A percentile compares a stretch with the other conserved stretches of the same genome.
Evolutionary conservation across 2,888 invertebrate species (phyloP).

Genomic region (Steinernema carpocapsae): DNA sequence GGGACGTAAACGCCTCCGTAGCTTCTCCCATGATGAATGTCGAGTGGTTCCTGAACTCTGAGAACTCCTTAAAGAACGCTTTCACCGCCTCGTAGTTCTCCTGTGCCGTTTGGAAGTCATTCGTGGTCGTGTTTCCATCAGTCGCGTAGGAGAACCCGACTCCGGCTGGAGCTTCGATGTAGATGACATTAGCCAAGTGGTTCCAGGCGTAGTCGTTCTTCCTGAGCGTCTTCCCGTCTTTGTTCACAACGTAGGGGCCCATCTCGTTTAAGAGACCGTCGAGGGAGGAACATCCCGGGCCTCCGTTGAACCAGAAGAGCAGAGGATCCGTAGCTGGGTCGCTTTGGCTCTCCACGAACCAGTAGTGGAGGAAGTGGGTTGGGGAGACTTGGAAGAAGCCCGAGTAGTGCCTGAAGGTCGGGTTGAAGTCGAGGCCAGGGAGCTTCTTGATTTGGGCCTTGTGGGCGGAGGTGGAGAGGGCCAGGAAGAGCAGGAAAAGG

Average conservation of each 20-base stretch:
- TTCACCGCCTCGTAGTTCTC: conserved; percentile 71
- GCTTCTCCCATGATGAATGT: conserved; percentile 72
- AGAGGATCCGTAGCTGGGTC: conserved; percentile 62
- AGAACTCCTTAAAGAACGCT: conserved; percentile 70
- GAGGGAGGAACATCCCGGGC: conserved; percentile 72
- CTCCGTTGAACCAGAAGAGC: conserved; percentile 68
- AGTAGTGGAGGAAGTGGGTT: conserved; percentile 71
- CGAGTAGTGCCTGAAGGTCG: conserved; percentile 66
- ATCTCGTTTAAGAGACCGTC: conserved; percentile 71
- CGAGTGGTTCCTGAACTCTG: conserved; percentile 69
- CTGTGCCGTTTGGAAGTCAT: conserved; percentile 65
- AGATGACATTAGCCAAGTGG: conserved; percentile 71
- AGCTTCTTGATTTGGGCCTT: conserved; percentile 59
- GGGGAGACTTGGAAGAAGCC: conserved; percentile 69
- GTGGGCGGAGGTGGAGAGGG: conserved; percentile 20
- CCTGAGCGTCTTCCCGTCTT: conserved; percentile 63
- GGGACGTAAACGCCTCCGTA: conserved; percentile 71
- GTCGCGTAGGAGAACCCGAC: conserved; percentile 73
- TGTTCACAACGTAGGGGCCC: conserved; percentile 70
- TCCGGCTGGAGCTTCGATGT: conserved; percentile 73
- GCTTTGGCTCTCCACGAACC: conserved; percentile 69
- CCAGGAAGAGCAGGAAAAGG: no score
- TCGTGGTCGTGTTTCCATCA: conserved; percentile 69
- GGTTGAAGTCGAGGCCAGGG: conserved; percentile 60
- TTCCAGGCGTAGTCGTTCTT: conserved; percentile 69